These are phyloP conservation scores for Liolophura sinensis DNA, from an alignment of 1,140 invertebrate genomes.

Conservation along the genomic window DNA sequence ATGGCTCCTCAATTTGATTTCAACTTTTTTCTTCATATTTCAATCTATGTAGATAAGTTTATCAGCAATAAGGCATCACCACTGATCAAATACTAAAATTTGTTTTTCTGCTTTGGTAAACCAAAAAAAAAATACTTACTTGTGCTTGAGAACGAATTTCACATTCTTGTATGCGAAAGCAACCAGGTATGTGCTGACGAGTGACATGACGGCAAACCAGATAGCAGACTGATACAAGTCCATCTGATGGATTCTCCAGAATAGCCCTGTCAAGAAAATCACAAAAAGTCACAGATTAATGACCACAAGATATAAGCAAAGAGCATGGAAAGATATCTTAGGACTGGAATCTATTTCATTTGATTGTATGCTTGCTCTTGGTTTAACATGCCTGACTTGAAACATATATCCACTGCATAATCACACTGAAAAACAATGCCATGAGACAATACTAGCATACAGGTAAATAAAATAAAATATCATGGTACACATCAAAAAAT, in stretches of 20 bases:
- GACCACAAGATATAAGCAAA: not conserved
- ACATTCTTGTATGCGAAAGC: slow-evolving; percentile 97
- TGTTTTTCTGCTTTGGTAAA: too few species aligned
- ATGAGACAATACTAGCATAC: not conserved
- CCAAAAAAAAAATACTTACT: slow-evolving; percentile 63
- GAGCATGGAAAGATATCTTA: not conserved
- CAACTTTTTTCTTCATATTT: too few species aligned
- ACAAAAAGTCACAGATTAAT: not conserved
- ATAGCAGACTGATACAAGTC: slow-evolving; percentile 87
- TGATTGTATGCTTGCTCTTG: not conserved
- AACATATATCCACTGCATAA: too few species aligned
- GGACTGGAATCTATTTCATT: not conserved
- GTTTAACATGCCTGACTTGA: too few species aligned
- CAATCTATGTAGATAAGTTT: too few species aligned
- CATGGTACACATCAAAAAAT: too few species aligned
- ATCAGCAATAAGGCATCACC: too few species aligned
- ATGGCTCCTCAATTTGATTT: too few species aligned
- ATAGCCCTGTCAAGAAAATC: slow-evolving; percentile 77
- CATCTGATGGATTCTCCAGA: slow-evolving; percentile 98
- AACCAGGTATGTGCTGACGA: slow-evolving; percentile 88
- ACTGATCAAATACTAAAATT: too few species aligned
- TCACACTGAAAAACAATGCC: not conserved
- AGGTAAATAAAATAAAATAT: too few species aligned
- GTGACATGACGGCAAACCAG: slow-evolving; percentile 82
- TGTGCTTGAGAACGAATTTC: slow-evolving; percentile 98